Evolutionary conservation across 2,888 invertebrate species (phyloP).

Genomic region (Caenorhabditis parvicauda): DNA sequence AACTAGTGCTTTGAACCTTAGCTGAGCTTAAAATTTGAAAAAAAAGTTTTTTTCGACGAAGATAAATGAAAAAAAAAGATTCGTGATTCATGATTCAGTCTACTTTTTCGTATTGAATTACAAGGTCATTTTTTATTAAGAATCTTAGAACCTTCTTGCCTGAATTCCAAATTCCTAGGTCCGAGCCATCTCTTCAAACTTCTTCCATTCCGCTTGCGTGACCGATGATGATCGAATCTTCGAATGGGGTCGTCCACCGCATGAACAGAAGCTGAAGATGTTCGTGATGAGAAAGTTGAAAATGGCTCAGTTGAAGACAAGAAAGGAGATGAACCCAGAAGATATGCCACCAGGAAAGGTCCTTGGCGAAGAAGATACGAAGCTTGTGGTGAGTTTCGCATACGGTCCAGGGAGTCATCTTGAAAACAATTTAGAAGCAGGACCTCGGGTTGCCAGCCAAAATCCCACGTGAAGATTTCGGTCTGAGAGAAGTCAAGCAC

Average conservation of each 20-base stretch:
- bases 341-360: no score
- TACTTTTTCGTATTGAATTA: no score
- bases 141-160: no score
- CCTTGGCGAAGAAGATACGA: neutral
- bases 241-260: conserved; percentile 56
- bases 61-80: no score
- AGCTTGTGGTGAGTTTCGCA: conserved; percentile 1
- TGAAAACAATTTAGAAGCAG: neutral
- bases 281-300: conserved; percentile 42
- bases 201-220: conserved; percentile 53
- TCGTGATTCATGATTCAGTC: no score
- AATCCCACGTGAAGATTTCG: conserved; percentile 41
- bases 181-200: conserved; percentile 29
- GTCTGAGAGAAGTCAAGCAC: conserved; percentile 33
- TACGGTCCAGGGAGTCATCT: neutral
- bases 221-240: conserved; percentile 32
- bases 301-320: conserved; percentile 23
- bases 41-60: no score
- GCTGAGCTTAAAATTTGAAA: no score
- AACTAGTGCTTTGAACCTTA: no score
- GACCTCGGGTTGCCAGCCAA: conserved; percentile 25
- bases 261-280: conserved; percentile 50
- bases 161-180: no score
- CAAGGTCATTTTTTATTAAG: no score
- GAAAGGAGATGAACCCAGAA: conserved; percentile 5